Conservation (phyloP, 2,888 invertebrate genomes). For the Rhopalosiphum nymphaeae region DNA sequence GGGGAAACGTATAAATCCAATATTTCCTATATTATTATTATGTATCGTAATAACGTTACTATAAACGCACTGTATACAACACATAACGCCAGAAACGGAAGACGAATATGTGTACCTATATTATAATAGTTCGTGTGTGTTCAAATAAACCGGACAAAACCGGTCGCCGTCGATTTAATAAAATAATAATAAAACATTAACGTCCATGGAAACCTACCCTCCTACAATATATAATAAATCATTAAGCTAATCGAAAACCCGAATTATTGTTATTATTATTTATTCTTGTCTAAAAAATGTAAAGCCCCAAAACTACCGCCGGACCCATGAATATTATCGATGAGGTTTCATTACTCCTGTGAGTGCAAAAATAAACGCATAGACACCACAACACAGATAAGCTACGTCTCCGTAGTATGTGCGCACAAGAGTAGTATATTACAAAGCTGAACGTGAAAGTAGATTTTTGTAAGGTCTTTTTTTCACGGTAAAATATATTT, state of each 20-base stretch:
- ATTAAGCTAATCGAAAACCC: not conserved
- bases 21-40: slow-evolving; percentile 1
- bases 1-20: not conserved
- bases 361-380: not conserved
- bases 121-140: not conserved
- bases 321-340: not conserved
- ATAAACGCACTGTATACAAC: not conserved
- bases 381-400: not conserved
- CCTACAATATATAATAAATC: not conserved
- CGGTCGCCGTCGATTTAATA: not conserved
- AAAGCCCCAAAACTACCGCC: no score
- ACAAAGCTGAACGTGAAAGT: not conserved
- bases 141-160: not conserved
- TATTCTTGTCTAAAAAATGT: not conserved
- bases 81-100: not conserved
- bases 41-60: not conserved
- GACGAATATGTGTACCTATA: not conserved
- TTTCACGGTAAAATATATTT: not conserved
- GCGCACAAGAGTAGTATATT: not conserved
- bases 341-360: not conserved
- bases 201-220: not conserved
- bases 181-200: not conserved
- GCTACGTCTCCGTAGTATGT: not conserved
- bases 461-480: not conserved
- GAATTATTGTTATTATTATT: not conserved